Percentiles rank a stretch among this genome's conserved stretches.
Evolutionary conservation across 1,140 invertebrate species (phyloP).

Genomic region (Lepidostoma basale): DNA sequence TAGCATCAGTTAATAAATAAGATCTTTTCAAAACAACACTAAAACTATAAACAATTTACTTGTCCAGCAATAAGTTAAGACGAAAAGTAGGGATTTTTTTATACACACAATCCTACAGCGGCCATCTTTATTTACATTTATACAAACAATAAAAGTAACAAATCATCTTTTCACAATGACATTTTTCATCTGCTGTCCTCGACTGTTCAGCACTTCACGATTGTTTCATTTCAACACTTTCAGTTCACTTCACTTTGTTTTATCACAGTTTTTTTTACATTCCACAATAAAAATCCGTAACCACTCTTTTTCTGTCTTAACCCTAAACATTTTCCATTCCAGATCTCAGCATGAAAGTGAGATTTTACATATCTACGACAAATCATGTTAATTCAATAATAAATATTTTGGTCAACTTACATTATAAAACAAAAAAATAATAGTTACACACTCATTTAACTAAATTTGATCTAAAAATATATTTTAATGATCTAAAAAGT

Average conservation of each 20-base stretch:
- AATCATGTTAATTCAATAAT: no score
- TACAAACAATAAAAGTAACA: background rate
- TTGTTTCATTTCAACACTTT: background rate
- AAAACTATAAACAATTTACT: background rate
- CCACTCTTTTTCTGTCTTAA: no score
- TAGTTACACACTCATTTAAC: no score
- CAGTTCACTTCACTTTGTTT: conserved; percentile 4
- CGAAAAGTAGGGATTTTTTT: conserved; percentile 3
- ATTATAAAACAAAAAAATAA: no score
- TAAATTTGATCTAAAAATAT: no score
- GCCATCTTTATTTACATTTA: background rate
- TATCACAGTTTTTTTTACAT: conserved; percentile 14
- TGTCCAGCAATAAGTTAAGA: conserved; percentile 16
- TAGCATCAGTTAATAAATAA: conserved; percentile 25
- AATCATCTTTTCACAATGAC: background rate
- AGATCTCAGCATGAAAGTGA: no score
- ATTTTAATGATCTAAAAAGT: no score
- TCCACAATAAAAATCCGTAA: conserved; percentile 12
- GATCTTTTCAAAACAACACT: conserved; percentile 8
- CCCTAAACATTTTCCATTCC: no score
- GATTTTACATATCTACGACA: no score
- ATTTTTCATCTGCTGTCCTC: conserved; percentile 12
- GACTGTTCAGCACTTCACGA: background rate
- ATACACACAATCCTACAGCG: background rate
- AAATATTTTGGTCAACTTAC: no score